Evolutionary conservation across 1,140 invertebrate species (phyloP).

Genomic region (Cephus cinctus): DNA sequence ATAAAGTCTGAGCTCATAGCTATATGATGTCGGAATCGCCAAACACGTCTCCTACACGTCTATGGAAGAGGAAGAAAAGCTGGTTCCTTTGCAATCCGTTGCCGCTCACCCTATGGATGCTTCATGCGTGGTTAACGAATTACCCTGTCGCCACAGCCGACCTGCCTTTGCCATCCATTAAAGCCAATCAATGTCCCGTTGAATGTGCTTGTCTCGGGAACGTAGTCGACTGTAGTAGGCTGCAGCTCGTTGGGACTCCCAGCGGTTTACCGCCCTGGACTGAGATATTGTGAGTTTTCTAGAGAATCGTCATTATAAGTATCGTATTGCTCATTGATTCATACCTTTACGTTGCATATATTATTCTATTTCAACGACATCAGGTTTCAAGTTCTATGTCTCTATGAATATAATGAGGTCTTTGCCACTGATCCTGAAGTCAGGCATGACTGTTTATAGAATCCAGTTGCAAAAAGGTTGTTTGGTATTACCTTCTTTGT

Average conservation of each 20-base stretch:
- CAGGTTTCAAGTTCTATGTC: no score
- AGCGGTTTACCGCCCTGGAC: conserved; percentile 51
- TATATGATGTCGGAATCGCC: conserved; percentile 16
- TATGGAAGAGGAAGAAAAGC: conserved; percentile 6
- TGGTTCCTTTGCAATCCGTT: no score
- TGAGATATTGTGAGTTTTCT: conserved; percentile 40
- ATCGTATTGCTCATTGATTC: neutral
- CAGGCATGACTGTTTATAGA: no score
- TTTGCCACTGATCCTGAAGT: no score
- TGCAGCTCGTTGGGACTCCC: conserved; percentile 46
- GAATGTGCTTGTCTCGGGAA: conserved; percentile 50
- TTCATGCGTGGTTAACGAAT: no score
- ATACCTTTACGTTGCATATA: neutral
- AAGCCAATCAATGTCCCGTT: conserved; percentile 40
- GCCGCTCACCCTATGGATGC: no score
- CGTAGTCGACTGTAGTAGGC: conserved; percentile 38
- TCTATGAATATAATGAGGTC: no score
- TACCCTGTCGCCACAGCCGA: no score
- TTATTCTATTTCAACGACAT: no score
- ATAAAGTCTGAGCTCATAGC: conserved; percentile 8
- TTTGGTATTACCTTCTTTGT: no score
- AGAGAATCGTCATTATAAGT: neutral
- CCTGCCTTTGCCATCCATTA: neutral
- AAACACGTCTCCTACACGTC: conserved; percentile 3
- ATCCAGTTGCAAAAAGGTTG: no score